Conservation (phyloP, 2,888 invertebrate genomes). For the Melieria omissa region DNA sequence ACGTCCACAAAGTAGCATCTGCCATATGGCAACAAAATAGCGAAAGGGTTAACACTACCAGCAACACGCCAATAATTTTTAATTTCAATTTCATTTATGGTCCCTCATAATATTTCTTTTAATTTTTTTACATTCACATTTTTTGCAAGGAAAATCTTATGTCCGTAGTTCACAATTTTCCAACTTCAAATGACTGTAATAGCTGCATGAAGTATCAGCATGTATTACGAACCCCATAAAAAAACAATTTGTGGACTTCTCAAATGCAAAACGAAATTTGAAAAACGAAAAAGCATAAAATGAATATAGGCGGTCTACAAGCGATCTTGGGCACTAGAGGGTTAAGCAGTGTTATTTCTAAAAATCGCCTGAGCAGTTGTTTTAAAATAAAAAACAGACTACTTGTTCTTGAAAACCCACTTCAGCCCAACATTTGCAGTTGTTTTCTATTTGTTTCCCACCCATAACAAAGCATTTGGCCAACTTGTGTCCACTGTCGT, state of each 20-base stretch:
- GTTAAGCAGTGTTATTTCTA: neutral
- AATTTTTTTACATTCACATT: neutral
- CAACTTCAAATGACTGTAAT: slow-evolving; percentile 11
- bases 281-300: neutral
- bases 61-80: slow-evolving; percentile 9
- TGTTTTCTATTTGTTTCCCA: no score
- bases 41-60: neutral
- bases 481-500: no score
- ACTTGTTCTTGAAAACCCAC: no score
- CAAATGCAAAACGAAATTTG: neutral
- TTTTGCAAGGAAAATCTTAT: neutral
- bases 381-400: no score
- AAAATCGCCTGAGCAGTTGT: no score
- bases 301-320: slow-evolving; percentile 11
- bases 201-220: neutral
- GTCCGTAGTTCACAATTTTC: neutral
- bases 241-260: neutral
- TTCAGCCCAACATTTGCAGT: no score
- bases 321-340: slow-evolving; percentile 17
- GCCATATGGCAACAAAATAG: no score
- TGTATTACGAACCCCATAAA: neutral
- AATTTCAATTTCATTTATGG: neutral
- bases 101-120: slow-evolving; percentile 12
- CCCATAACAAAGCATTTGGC: no score
- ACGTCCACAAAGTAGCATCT: no score